Evolutionary conservation across 2,113 vertebrate species (phyloP), one percentile per base, ranked within the genome.

Genomic region (Perca schrenkii): DNA sequence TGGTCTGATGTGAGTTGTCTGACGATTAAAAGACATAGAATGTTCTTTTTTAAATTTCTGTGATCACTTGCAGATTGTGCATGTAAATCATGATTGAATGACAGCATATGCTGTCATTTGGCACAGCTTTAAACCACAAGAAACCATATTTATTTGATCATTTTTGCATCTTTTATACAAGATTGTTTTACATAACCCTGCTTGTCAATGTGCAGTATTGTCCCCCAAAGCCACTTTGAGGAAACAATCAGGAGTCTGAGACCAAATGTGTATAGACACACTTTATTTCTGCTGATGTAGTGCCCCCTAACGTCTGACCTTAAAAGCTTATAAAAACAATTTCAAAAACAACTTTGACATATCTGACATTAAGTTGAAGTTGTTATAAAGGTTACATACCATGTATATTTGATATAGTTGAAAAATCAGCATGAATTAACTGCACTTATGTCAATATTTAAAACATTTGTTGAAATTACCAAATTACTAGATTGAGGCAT

Each of bases 291-390:
- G 66, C 16, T 31, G 53, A 16, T 72, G 57, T 31, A 43, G 76
- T 54, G n/a, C 80, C 80, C 65, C 53, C 65, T 47, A 76, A 50
- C 7, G 66, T 67, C 50, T 83, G 64, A 79, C 58, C 43, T 54
- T 25, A 43, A 58, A 62, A 63, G 31, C 6, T 12, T 28, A 22
- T 58, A 22, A 12, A 16, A 31, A 4, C 47, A 46, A 34, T 49
- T 31, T 28, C 17, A 21, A 64, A 78, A 74, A 57, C 34, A 57
- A 10, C 22, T 15, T n/a, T 47, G 43, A 46, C 34, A 52, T 31
- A 36, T 25, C 10, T 73, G 74, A 60, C 34, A 36, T 63, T 40
- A 47, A 49, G 12, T 3, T 49, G 54, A 56, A 65, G 73, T n/a
- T 49, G 19, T 16, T 50, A 12, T 31, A 43, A 57, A 22, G n/a